Percentiles rank a stretch among this genome's conserved stretches.
Conservation (phyloP, 2,888 invertebrate genomes). For the Cataglyphis altisquamis region DNA sequence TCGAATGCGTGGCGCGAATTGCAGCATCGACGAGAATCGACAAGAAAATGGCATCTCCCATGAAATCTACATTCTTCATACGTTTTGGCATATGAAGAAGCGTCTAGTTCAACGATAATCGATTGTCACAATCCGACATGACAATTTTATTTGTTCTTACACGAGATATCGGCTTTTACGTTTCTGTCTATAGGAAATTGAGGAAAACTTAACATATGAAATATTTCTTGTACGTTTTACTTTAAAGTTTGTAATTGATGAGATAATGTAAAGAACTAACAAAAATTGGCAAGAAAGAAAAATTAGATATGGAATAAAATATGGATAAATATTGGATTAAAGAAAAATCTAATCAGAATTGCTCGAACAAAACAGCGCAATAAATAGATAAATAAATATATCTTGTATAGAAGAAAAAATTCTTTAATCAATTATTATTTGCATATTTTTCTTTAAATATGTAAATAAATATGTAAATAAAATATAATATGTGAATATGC, state of each 20-base stretch:
- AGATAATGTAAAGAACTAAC: background rate
- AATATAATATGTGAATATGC: background rate
- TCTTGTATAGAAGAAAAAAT: background rate
- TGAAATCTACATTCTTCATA: constrained; percentile 19
- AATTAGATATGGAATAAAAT: background rate
- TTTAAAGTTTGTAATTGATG: background rate
- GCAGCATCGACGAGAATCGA: constrained; percentile 27
- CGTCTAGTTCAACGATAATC: constrained; percentile 9
- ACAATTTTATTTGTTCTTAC: constrained; percentile 24
- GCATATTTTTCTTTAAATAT: background rate
- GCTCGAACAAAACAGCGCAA: background rate
- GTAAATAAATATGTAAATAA: background rate
- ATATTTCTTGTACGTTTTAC: background rate
- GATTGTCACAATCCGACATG: background rate
- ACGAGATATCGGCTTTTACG: background rate
- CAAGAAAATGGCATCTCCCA: background rate
- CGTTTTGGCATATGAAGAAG: constrained; percentile 4
- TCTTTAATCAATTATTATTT: background rate
- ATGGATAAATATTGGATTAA: background rate
- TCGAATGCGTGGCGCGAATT: background rate
- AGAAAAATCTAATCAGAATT: background rate
- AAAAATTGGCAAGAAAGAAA: background rate
- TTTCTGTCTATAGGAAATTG: background rate
- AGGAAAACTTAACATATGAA: background rate
- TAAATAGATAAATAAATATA: background rate